These are phyloP conservation scores for Thera obeliscata DNA, from an alignment of 2,888 invertebrate genomes.

Conservation along the genomic window DNA sequence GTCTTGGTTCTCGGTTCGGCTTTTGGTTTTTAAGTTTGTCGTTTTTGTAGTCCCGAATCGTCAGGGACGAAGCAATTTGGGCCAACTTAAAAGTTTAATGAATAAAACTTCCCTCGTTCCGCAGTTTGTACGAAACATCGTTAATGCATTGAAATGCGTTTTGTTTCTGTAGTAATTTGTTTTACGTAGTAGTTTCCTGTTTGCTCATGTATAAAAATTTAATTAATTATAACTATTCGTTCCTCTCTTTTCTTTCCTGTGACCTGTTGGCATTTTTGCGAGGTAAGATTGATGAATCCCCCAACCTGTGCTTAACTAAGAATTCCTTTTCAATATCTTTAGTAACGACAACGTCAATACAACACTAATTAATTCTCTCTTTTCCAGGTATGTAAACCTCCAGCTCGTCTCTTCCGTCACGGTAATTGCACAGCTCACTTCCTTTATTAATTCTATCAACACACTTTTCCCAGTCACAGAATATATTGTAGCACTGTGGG, in stretches of 20 bases:
- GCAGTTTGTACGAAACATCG: conserved; percentile 11
- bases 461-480: conserved; percentile 32
- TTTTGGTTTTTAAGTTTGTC: background rate
- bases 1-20: background rate
- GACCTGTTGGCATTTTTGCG: background rate
- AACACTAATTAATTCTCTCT: conserved; percentile 5
- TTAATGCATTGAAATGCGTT: conserved; percentile 11
- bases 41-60: background rate
- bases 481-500: conserved; percentile 21
- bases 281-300: background rate
- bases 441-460: conserved; percentile 30
- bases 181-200: no score
- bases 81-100: conserved; percentile 22
- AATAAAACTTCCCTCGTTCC: conserved; percentile 9
- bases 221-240: no score
- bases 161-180: conserved; percentile 5
- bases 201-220: no score
- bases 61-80: background rate
- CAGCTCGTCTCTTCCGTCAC: conserved; percentile 21
- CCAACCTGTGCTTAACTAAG: background rate
- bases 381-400: conserved; percentile 22
- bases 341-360: background rate
- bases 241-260: background rate
- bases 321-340: background rate
- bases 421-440: conserved; percentile 30